Conservation (phyloP, 2,888 invertebrate genomes). For the Torymus aiolomorphi region DNA sequence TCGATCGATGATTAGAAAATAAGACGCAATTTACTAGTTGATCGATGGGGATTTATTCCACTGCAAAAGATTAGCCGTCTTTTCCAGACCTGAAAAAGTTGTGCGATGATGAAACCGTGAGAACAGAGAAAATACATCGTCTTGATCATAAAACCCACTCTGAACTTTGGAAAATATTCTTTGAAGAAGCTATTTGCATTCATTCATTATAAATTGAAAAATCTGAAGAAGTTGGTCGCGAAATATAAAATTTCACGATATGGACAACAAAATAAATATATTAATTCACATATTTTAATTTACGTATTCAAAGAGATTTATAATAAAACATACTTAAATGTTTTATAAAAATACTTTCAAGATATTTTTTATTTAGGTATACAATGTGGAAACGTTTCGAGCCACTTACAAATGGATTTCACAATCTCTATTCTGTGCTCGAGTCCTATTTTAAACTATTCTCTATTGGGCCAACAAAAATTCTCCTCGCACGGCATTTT, state of each 20-base stretch:
- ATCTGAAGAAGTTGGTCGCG: too few relatives aligned
- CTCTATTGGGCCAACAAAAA: background rate
- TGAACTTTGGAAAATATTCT: background rate
- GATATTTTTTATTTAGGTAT: background rate
- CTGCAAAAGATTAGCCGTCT: conserved; percentile 18
- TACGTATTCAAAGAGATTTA: too few relatives aligned
- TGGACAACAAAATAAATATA: too few relatives aligned
- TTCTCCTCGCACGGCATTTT: background rate
- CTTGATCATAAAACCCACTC: background rate
- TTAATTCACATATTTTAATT: too few relatives aligned
- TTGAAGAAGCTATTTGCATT: too few relatives aligned
- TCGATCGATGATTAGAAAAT: conserved; percentile 28
- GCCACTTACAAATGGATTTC: too few relatives aligned
- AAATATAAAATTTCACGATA: too few relatives aligned
- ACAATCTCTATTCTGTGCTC: too few relatives aligned
- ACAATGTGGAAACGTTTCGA: too few relatives aligned
- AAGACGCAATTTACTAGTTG: conserved; percentile 27
- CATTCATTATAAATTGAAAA: too few relatives aligned
- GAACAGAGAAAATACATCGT: conserved; percentile 30
- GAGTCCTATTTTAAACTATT: background rate
- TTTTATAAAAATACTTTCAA: too few relatives aligned
- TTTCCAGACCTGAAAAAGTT: conserved; percentile 13
- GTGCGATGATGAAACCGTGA: background rate
- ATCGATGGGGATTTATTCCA: conserved; percentile 32
- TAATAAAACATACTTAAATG: too few relatives aligned